Evolutionary conservation across 1,140 invertebrate genomes (phyloP).

Genomic region (Pogonus chalceus): DNA sequence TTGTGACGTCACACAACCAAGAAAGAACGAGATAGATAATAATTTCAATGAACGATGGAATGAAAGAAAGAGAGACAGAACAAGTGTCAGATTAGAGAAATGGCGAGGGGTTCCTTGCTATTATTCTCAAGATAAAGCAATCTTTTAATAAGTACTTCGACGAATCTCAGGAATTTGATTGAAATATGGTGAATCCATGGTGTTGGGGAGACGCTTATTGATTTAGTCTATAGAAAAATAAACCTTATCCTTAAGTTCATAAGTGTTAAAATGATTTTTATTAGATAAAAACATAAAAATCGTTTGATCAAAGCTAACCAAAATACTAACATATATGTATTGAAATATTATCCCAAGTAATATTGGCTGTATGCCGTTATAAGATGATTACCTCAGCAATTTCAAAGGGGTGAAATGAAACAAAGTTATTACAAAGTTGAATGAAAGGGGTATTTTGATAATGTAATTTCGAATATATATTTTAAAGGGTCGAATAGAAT

Average conservation of each 20-base stretch:
- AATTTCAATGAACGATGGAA: no score
- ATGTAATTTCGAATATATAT: neutral
- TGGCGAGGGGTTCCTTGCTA: neutral
- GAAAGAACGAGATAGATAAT: neutral
- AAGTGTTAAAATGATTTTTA: no score
- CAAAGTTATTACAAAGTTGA: neutral
- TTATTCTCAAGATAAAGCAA: conserved; percentile 6
- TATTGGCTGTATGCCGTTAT: neutral
- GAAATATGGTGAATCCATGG: conserved; percentile 4
- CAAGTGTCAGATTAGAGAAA: conserved; percentile 7
- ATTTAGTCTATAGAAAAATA: no score
- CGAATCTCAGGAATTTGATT: conserved; percentile 2
- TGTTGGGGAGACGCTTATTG: no score
- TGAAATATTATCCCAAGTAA: neutral
- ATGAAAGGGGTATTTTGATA: neutral
- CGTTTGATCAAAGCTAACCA: no score
- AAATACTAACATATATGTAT: no score
- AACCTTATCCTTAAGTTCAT: no score
- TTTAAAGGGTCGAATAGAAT: neutral
- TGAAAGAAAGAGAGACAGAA: neutral
- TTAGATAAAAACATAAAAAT: no score
- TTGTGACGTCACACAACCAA: neutral
- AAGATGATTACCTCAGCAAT: neutral
- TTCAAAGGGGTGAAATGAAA: neutral
- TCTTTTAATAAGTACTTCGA: conserved; percentile 5